A percentile compares a stretch with the other conserved stretches of the same genome.
phyloP scores from a whole-genome alignment of 2,888 invertebrate species.

The Esperia sulphurella region DNA sequence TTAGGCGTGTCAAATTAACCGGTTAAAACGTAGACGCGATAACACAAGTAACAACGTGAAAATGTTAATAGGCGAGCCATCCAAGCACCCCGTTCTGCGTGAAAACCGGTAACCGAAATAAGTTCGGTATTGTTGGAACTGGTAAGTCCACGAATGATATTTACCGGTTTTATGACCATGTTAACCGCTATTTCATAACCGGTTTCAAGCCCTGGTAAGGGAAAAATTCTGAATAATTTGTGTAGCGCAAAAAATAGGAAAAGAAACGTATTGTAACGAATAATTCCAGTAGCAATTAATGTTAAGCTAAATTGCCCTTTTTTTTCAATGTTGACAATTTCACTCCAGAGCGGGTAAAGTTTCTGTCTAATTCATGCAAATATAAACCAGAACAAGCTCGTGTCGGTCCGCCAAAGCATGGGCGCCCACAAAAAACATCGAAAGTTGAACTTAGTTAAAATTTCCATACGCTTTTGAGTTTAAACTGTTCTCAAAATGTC shows the following conservation, averaged over 20 bases:
- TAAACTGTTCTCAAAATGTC: background rate
- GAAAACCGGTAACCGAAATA: too few relatives aligned
- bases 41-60: too few relatives aligned
- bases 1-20: too few relatives aligned
- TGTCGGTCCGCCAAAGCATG: background rate
- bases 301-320: conserved; percentile 27
- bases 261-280: conserved; percentile 17
- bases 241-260: conserved; percentile 2
- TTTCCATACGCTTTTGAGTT: background rate
- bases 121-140: too few relatives aligned
- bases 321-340: conserved; percentile 20
- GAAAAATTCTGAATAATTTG: background rate
- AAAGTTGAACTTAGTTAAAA: background rate
- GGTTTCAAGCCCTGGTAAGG: too few relatives aligned
- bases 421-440: background rate
- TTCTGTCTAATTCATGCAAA: conserved; percentile 26
- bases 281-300: conserved; percentile 30
- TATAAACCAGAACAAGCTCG: conserved; percentile 15
- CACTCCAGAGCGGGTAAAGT: conserved; percentile 12
- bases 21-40: too few relatives aligned
- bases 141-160: too few relatives aligned
- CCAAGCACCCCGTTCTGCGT: too few relatives aligned
- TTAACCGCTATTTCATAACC: too few relatives aligned
- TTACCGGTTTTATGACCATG: too few relatives aligned
- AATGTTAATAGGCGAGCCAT: too few relatives aligned